Percentiles rank a stretch among this genome's conserved stretches.
These are phyloP conservation scores for Diogma glabrata DNA, from an alignment of 2,888 invertebrate species.

Conservation along the genomic window DNA sequence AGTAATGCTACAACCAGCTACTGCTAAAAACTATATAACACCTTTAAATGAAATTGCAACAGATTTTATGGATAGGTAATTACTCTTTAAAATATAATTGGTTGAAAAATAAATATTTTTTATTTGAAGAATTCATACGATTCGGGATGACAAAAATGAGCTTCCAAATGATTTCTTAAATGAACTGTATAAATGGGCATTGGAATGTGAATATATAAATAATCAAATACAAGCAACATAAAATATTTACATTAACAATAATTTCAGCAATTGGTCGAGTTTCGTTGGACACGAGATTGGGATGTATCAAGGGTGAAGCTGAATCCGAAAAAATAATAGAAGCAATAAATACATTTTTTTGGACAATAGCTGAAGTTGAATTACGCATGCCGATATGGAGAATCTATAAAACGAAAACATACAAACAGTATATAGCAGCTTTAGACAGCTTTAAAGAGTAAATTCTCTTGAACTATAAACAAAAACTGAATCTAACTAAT, in stretches of 20 bases:
- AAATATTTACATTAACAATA: no score
- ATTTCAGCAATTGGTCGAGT: conserved; percentile 65
- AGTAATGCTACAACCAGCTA: conserved; percentile 66
- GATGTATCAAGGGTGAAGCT: conserved; percentile 51
- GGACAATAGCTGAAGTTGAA: conserved; percentile 63
- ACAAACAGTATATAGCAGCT: conserved; percentile 57
- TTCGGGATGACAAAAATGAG: conserved; percentile 51
- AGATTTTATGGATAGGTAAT: conserved; percentile 61
- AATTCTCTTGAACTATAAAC: conserved; percentile 16
- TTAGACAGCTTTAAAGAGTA: conserved; percentile 61
- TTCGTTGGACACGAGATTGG: conserved; percentile 67
- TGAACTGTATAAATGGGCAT: conserved; percentile 83
- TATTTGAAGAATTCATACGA: conserved; percentile 23
- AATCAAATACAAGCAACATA: no score
- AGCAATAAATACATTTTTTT: conserved; percentile 65
- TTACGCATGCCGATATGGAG: conserved; percentile 65
- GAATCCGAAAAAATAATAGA: conserved; percentile 67
- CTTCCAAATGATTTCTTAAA: conserved; percentile 73
- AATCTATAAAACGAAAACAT: conserved; percentile 55
- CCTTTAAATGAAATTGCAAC: conserved; percentile 61
- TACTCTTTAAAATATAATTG: no score
- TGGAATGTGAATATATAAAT: conserved; percentile 70
- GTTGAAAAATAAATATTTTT: no score
- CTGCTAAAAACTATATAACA: conserved; percentile 62
- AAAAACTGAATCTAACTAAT: no score